Evolutionary conservation across 2,797 vertebrate genomes (phyloP).

Genomic region (Megaceryle alcyon): DNA sequence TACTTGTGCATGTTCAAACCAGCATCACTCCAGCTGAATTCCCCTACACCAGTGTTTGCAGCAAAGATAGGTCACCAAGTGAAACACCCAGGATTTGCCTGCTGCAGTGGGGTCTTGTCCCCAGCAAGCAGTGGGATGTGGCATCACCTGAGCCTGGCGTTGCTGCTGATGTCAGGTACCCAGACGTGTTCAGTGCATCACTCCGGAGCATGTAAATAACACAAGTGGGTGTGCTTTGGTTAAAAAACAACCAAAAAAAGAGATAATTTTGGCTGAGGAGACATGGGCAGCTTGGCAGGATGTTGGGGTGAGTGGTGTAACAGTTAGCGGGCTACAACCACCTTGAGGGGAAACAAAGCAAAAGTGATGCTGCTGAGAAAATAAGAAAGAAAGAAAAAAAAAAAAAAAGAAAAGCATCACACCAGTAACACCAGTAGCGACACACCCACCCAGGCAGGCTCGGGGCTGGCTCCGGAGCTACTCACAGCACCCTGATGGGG

Average conservation of each 20-base stretch:
- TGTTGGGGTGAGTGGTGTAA: neutral
- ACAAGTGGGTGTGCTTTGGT: neutral
- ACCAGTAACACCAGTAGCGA: neutral
- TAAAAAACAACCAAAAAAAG: neutral
- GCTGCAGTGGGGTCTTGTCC: neutral
- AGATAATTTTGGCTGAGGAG: neutral
- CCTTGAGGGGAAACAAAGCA: neutral
- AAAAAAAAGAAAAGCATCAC: neutral
- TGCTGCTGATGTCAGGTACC: neutral
- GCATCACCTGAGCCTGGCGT: neutral
- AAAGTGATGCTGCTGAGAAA: slow-evolving; percentile 5
- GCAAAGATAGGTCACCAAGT: too few relatives aligned
- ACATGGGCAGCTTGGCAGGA: neutral
- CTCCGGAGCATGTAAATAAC: neutral
- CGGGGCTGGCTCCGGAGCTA: neutral
- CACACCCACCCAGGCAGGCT: neutral
- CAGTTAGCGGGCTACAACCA: neutral
- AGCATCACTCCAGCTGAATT: neutral
- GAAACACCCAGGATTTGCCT: neutral
- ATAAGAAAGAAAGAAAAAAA: neutral
- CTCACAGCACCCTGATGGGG: neutral
- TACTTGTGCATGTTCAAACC: neutral
- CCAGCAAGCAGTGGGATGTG: too few relatives aligned
- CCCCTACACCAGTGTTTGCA: neutral
- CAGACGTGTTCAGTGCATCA: neutral